Evolutionary conservation across 2,888 invertebrate genomes (phyloP), one percentile per base, ranked within the genome.

Genomic region (Latrodectus hesperus): DNA sequence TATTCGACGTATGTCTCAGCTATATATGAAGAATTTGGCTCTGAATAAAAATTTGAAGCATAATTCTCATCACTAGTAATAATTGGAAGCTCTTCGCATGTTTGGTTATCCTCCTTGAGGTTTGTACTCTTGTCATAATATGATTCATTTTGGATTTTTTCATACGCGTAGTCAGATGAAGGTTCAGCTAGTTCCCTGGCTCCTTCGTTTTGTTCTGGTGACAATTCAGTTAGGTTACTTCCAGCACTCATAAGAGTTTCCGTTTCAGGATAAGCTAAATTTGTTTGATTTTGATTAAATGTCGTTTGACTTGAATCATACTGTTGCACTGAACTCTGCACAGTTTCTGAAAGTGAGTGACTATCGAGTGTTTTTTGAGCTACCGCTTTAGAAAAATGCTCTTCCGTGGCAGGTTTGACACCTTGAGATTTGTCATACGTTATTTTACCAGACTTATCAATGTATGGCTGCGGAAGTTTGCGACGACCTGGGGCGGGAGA

Each of bases 401-500:
- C 55, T 22, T 76, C 14, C 38, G 86, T 81, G 1, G 86, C 86
- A 26, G 81, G 86, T 22, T 76, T 81, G 5, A 87, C 86, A 51
- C 76, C 86, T 70, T 70, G 88, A 8, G 88, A 75, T 49, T 64
- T 79, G 51, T 83, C 88, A 38, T 84, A 88, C 0, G 84, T 82
- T n/a, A 84, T 83, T 14, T 80, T 79, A 3, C 84, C 83, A 10
- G 79, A 71, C 52, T 84, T 84, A 64, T 83, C 84, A 49, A 88
- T 88, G 55, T 84, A 83, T 8, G 88, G 88, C 71, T 88, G 88
- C 11, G 88, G 88, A 26, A 88, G 71, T 65, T 88, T 88, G 9
- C 88, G 60, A 12, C 88, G 79, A 10, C 84, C 79, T 0, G 88
- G 78, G 0, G 73, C 64, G 4, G 88, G 88, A 4, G 83, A 82